These are phyloP conservation scores for Actinostola sp. DNA, from an alignment of 92 coral and sea anemone genomes.

Conservation along the genomic window DNA sequence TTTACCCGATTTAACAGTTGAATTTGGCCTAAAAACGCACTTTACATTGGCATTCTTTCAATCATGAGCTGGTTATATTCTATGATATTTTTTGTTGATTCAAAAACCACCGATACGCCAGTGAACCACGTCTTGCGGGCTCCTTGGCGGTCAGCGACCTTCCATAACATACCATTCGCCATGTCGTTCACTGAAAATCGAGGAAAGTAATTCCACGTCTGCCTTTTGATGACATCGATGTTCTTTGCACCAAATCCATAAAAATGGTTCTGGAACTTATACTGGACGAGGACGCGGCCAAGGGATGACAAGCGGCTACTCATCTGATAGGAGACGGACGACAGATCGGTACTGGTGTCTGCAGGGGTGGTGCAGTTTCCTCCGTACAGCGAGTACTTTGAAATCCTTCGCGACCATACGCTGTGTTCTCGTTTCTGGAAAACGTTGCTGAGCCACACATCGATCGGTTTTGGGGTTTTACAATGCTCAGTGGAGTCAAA, in stretches of 20 bases:
- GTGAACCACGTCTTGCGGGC: slow-evolving; percentile 1
- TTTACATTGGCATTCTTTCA: not conserved
- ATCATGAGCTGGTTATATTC: slow-evolving; percentile 5
- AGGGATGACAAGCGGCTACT: not conserved
- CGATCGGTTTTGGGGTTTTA: slow-evolving; percentile 30
- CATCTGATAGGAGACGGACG: slow-evolving; percentile 7
- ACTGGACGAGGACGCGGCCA: not conserved
- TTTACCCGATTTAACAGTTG: no score
- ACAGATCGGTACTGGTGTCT: not conserved
- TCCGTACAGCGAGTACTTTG: slow-evolving; percentile 6
- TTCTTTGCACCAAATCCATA: not conserved
- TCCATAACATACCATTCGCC: slow-evolving; percentile 15
- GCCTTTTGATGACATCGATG: not conserved
- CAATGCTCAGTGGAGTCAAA: slow-evolving; percentile 28
- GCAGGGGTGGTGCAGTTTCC: not conserved
- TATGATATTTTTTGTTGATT: not conserved
- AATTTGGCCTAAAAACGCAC: no score
- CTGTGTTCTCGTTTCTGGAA: slow-evolving; percentile 39
- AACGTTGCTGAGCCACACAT: slow-evolving; percentile 26
- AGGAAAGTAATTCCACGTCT: slow-evolving; percentile 14
- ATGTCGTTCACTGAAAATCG: slow-evolving; percentile 1
- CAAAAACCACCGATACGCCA: slow-evolving; percentile 1
- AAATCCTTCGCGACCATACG: slow-evolving; percentile 42
- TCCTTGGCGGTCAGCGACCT: slow-evolving; percentile 8
- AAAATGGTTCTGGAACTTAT: not conserved